phyloP scores from a whole-genome alignment of 2,888 invertebrate genomes.

The Zygothrica quintamaculata region DNA sequence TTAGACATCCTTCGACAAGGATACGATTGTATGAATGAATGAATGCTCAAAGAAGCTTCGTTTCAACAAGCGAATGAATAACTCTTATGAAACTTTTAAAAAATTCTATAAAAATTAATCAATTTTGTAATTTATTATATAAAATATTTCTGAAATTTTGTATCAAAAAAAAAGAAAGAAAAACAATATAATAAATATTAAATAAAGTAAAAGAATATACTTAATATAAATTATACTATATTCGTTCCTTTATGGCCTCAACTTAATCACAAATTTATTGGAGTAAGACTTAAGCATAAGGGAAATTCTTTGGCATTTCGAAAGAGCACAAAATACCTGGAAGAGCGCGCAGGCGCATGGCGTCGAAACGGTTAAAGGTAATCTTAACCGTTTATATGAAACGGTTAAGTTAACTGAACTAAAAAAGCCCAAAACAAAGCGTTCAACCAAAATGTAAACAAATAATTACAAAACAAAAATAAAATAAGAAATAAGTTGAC shows the following conservation, averaged over 20 bases:
- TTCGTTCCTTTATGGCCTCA: too few relatives aligned
- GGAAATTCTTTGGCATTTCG: neutral
- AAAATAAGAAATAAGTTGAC: neutral
- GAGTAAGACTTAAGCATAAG: neutral
- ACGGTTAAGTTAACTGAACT: slow-evolving; percentile 48
- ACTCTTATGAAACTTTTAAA: too few relatives aligned
- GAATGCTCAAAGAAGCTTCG: neutral
- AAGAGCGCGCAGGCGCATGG: slow-evolving; percentile 56
- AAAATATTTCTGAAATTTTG: too few relatives aligned
- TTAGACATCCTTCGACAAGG: slow-evolving; percentile 50
- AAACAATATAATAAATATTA: too few relatives aligned
- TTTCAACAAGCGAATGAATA: too few relatives aligned
- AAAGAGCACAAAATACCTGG: slow-evolving; percentile 39
- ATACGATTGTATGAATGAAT: slow-evolving; percentile 27
- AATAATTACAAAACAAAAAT: neutral
- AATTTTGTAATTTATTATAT: too few relatives aligned
- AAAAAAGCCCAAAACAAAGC: slow-evolving; percentile 63
- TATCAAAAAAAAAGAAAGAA: too few relatives aligned
- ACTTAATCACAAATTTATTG: too few relatives aligned
- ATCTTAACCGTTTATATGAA: slow-evolving; percentile 16
- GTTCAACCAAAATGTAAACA: slow-evolving; percentile 56
- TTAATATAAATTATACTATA: too few relatives aligned
- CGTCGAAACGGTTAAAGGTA: slow-evolving; percentile 54
- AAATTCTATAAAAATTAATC: too few relatives aligned
- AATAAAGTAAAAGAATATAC: too few relatives aligned